Conservation (phyloP, 2,888 invertebrate genomes). For the Hypomecis atomaria region DNA sequence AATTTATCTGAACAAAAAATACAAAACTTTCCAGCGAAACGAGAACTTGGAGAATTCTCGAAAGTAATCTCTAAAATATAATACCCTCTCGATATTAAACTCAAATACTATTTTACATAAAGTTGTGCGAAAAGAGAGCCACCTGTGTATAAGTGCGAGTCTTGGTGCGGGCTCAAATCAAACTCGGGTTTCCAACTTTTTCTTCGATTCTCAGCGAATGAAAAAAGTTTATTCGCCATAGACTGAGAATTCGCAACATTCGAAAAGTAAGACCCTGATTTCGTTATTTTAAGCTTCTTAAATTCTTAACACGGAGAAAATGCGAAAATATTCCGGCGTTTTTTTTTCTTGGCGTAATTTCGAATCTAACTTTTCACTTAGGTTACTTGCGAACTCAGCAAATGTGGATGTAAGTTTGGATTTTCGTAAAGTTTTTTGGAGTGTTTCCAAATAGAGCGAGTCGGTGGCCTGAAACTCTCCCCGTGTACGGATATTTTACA, state of each 20-base stretch:
- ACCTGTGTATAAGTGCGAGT: slow-evolving; percentile 58
- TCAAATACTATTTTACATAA: slow-evolving; percentile 62
- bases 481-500: slow-evolving; percentile 42
- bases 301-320: slow-evolving; percentile 69
- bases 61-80: slow-evolving; percentile 56
- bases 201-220: slow-evolving; percentile 57
- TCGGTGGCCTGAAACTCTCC: slow-evolving; percentile 43
- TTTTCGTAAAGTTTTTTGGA: slow-evolving; percentile 68
- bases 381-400: slow-evolving; percentile 57
- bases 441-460: slow-evolving; percentile 64
- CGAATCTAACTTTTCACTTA: slow-evolving; percentile 76
- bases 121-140: slow-evolving; percentile 60
- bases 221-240: slow-evolving; percentile 63
- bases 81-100: slow-evolving; percentile 57
- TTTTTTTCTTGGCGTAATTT: slow-evolving; percentile 67
- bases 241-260: slow-evolving; percentile 54
- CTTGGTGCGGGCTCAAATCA: slow-evolving; percentile 55
- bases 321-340: slow-evolving; percentile 48
- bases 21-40: slow-evolving; percentile 43
- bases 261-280: slow-evolving; percentile 56
- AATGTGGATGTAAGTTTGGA: slow-evolving; percentile 63
- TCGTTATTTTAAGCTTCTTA: slow-evolving; percentile 75
- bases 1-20: slow-evolving; percentile 52
- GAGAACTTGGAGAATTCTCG: slow-evolving; percentile 43
- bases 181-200: slow-evolving; percentile 55